Evolutionary conservation across 2,888 invertebrate species (phyloP).

Genomic region (Nomada lathburiana): DNA sequence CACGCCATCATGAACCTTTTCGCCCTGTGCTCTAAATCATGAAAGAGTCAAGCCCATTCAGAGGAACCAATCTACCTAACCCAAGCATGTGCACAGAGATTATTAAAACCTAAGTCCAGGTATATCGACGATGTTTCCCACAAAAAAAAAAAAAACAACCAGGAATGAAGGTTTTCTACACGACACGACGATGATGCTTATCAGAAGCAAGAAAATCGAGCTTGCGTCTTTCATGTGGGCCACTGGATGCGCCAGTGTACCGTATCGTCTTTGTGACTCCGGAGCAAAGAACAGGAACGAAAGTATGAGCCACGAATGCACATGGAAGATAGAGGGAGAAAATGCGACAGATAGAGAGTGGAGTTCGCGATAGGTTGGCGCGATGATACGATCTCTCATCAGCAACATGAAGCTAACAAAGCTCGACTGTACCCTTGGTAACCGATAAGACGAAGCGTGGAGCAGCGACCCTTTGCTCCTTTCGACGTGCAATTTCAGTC

Average conservation of each 20-base stretch:
- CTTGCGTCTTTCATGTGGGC: slow-evolving; percentile 35
- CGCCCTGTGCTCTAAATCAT: no score
- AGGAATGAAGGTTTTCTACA: slow-evolving; percentile 10
- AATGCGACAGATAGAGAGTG: not conserved
- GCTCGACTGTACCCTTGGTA: slow-evolving; percentile 51
- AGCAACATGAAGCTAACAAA: slow-evolving; percentile 67
- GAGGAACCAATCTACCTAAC: no score
- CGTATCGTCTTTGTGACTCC: slow-evolving; percentile 44
- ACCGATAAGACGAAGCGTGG: slow-evolving; percentile 58
- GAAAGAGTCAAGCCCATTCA: no score
- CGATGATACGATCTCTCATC: slow-evolving; percentile 71
- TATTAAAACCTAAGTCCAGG: not conserved
- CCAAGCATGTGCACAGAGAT: no score
- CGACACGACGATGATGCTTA: slow-evolving; percentile 31
- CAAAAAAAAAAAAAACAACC: no score
- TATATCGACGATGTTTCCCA: slow-evolving; percentile 25
- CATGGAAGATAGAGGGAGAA: not conserved
- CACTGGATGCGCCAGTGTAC: slow-evolving; percentile 13
- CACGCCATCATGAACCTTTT: no score
- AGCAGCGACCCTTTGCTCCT: slow-evolving; percentile 55
- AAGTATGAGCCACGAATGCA: slow-evolving; percentile 7
- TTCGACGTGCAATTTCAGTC: slow-evolving; percentile 48
- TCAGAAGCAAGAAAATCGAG: slow-evolving; percentile 52
- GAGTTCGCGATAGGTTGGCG: slow-evolving; percentile 39
- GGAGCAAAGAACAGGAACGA: slow-evolving; percentile 15